A percentile compares a stretch with the other conserved stretches of the same genome.
Evolutionary conservation across 2,113 vertebrate genomes (phyloP).

Genomic region (Psettodes erumei): DNA sequence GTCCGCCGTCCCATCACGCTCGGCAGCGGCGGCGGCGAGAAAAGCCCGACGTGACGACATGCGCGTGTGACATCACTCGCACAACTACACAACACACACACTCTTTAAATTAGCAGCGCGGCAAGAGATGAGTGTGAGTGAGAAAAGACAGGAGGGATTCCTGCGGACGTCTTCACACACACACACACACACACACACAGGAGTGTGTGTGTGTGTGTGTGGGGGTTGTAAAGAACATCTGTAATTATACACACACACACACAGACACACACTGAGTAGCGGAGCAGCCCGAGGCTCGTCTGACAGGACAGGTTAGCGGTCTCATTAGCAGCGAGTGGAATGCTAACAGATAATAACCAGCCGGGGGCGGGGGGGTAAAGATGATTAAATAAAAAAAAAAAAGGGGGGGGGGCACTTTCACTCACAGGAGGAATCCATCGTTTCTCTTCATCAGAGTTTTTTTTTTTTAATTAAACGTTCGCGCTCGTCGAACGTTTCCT

Average conservation of each 20-base stretch:
- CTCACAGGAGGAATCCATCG: too few species aligned
- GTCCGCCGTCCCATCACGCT: constrained; percentile 48
- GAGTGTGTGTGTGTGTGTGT: too few species aligned
- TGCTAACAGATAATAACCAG: constrained; percentile 76
- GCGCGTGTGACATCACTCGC: constrained; percentile 66
- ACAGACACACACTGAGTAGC: constrained; percentile 25
- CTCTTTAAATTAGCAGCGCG: constrained; percentile 57
- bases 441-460: too few species aligned
- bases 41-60: constrained; percentile 62
- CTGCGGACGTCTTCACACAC: constrained; percentile 44
- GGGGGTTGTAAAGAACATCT: constrained; percentile 68
- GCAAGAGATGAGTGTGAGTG: constrained; percentile 20
- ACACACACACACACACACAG: constrained; percentile 51
- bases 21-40: constrained; percentile 28
- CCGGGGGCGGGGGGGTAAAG: constrained; percentile 72
- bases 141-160: constrained; percentile 42
- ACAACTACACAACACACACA: constrained; percentile 47
- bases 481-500: too few species aligned
- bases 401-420: constrained; percentile 47
- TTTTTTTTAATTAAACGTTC: too few species aligned
- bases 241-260: constrained; percentile 63
- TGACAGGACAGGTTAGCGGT: constrained; percentile 79
- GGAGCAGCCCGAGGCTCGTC: constrained; percentile 63
- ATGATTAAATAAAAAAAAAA: too few species aligned
- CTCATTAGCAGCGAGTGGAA: constrained; percentile 79